Evolutionary conservation across 2,113 vertebrate genomes (phyloP), one percentile per base, ranked within the genome.

Genomic region (Cyanistes caeruleus): DNA sequence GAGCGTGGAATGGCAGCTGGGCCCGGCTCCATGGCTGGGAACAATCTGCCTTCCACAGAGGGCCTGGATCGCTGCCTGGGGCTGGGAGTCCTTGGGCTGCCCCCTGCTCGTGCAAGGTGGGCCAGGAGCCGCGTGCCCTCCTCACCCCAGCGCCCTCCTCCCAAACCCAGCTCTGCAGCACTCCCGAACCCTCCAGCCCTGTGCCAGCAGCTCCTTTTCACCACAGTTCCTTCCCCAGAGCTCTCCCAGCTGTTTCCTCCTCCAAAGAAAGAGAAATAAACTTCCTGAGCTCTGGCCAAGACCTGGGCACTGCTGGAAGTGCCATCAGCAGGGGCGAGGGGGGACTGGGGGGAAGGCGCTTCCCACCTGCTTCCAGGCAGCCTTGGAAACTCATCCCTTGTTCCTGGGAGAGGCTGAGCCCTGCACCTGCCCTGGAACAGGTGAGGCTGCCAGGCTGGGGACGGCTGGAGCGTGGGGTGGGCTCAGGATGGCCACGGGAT

Each of bases 401-500:
- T 0, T 21, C 3, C 0, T 4, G 22, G 12, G 2, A 19, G n/a
- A 30, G 75, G 21, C 62, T 37, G 48, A 56, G 31, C 27, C 51
- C 55, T 7, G 24, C 8, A 0, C 23, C 31, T 35, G 49, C 28
- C 1, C 0, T 0, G 30, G 53, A 4, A 15, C 37, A 17, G 81
- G 60, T 2, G 9, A 13, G 15, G 20, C 51, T 43, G 73, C 7
- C 5, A 1, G 69, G 58, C 30, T 19, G 12, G 62, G 70, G 12
- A 1, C 27, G 15, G 19, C 58, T 1, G 23, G 19, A 1, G 21
- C 1, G 17, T 0, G 5, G 46, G 30, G 11, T 0, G 11, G 22
- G 55, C 73, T 37, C 2, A 1, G 52, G 41, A 19, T 17, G 1
- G 41, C 70, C 13, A 0, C 0, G 43, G 59, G 55, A 7, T 18